A percentile compares a stretch with the other conserved stretches of the same genome.
These are phyloP conservation scores for Menidia menidia DNA, from an alignment of 2,797 vertebrate genomes.

Conservation along the genomic window DNA sequence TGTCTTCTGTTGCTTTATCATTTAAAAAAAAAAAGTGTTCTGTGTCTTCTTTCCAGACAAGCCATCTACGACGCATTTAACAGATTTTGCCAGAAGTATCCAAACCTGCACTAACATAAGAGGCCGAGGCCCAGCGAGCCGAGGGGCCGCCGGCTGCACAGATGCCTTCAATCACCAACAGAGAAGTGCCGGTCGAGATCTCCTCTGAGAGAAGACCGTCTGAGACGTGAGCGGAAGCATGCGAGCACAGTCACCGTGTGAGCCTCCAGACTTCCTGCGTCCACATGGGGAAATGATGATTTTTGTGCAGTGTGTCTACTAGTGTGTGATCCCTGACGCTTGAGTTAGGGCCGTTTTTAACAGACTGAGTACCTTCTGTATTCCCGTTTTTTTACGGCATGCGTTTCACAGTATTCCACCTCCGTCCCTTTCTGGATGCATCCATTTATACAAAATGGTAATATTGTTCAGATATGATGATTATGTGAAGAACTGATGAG, in stretches of 20 bases:
- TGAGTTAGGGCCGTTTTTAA: background rate
- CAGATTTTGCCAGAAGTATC: slow-evolving; percentile 92
- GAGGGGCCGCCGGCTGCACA: background rate
- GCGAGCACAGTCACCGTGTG: slow-evolving; percentile 1
- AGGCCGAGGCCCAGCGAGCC: background rate
- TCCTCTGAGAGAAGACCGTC: background rate
- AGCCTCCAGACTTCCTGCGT: background rate
- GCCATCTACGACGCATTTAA: slow-evolving; percentile 97
- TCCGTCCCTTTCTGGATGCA: background rate
- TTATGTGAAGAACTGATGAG: background rate
- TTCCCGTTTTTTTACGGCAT: background rate
- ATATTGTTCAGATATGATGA: background rate
- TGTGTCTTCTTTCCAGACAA: slow-evolving; percentile 77
- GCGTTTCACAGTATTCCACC: background rate
- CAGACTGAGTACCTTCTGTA: background rate
- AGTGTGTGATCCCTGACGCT: background rate
- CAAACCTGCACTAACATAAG: slow-evolving; percentile 66
- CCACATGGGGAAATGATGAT: background rate
- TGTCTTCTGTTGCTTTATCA: background rate
- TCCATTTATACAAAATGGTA: background rate
- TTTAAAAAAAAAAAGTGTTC: background rate
- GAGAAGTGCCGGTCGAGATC: background rate
- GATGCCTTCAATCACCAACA: slow-evolving; percentile 1
- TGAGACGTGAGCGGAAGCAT: background rate
- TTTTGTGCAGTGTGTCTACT: background rate